phyloP scores from a whole-genome alignment of 2,888 invertebrate genomes.

The Matsumyia berberina region DNA sequence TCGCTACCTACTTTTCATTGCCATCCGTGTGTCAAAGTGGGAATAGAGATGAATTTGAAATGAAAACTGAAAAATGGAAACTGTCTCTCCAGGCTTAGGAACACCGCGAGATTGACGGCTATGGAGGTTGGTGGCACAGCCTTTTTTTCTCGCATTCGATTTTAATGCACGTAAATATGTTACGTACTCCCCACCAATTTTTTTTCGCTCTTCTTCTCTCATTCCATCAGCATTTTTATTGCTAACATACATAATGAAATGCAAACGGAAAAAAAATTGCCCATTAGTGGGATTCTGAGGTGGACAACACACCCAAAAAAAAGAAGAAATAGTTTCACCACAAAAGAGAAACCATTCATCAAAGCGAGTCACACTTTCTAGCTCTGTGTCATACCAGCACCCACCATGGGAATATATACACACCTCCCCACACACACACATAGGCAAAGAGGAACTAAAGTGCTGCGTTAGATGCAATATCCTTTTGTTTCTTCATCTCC shows the following conservation, averaged over 20 bases:
- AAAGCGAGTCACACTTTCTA: slow-evolving; percentile 58
- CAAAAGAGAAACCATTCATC: slow-evolving; percentile 62
- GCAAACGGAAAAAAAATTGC: slow-evolving; percentile 44
- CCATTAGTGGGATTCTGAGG: slow-evolving; percentile 41
- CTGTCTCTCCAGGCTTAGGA: slow-evolving; percentile 38
- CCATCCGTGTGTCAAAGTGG: slow-evolving; percentile 28
- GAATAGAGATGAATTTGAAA: slow-evolving; percentile 56
- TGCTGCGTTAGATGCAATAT: slow-evolving; percentile 35
- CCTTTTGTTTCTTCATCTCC: slow-evolving; percentile 25
- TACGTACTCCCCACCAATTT: neutral
- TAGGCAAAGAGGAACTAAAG: neutral
- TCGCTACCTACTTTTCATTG: slow-evolving; percentile 11
- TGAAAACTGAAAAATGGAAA: slow-evolving; percentile 54
- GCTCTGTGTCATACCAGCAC: slow-evolving; percentile 35
- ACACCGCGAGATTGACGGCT: neutral
- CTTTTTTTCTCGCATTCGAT: slow-evolving; percentile 23
- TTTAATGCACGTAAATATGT: slow-evolving; percentile 60
- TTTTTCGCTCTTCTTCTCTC: neutral
- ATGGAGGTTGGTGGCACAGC: neutral
- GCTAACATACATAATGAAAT: slow-evolving; percentile 56
- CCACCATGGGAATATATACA: slow-evolving; percentile 6
- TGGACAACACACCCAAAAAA: slow-evolving; percentile 27
- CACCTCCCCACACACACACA: neutral
- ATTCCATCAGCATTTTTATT: slow-evolving; percentile 33
- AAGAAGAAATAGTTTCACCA: slow-evolving; percentile 31